phyloP scores from a whole-genome alignment of 2,797 vertebrate species.

The Smutsia temminckii region DNA sequence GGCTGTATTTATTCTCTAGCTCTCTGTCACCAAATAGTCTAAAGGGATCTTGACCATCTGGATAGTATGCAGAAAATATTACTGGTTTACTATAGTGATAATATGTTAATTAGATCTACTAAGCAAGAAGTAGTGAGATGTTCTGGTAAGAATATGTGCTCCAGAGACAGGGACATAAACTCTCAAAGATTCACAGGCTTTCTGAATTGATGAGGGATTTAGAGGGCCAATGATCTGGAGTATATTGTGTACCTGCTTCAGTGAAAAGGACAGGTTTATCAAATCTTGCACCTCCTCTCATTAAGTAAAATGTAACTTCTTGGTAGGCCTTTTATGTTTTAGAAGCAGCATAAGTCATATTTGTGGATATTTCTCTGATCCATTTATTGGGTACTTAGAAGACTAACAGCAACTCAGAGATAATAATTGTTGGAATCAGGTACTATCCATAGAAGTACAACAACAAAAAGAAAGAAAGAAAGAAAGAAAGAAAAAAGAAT shows the following conservation, averaged over 20 bases:
- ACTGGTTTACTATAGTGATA: too few species aligned
- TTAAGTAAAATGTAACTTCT: neutral
- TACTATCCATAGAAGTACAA: too few species aligned
- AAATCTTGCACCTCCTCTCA: neutral
- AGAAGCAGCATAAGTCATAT: neutral
- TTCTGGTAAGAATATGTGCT: neutral
- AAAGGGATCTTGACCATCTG: too few species aligned
- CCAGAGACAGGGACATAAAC: neutral
- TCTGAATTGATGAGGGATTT: neutral
- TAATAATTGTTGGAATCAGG: too few species aligned
- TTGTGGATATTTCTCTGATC: neutral
- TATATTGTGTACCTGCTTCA: neutral
- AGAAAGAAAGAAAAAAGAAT: too few species aligned
- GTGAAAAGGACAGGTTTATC: neutral
- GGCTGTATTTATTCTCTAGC: neutral
- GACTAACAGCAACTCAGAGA: too few species aligned
- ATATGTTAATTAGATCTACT: too few species aligned
- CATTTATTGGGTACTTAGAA: too few species aligned
- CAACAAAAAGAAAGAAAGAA: too few species aligned
- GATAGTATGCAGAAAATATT: too few species aligned
- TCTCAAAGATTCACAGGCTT: neutral
- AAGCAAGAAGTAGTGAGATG: neutral
- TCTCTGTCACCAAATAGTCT: too few species aligned
- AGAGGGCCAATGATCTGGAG: neutral
- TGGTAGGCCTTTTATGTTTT: neutral